Conservation (phyloP, 2,113 vertebrate species). For the Strix uralensis region DNA sequence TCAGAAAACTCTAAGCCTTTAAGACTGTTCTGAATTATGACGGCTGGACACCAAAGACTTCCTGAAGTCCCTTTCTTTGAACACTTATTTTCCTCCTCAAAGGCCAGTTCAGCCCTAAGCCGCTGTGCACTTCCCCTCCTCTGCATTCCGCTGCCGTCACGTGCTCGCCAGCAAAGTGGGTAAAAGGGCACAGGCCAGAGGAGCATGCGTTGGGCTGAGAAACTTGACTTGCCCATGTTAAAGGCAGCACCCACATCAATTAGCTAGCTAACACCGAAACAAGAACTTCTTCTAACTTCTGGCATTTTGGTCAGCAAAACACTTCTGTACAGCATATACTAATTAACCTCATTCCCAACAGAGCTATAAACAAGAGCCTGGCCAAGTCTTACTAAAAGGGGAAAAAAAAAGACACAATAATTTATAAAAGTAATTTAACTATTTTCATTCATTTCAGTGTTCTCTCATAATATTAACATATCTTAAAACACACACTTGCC, state of each 20-base stretch:
- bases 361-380: not conserved
- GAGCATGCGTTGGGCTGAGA: not conserved
- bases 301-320: not conserved
- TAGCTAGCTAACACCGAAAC: not conserved
- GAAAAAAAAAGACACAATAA: not conserved
- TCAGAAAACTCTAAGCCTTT: not conserved
- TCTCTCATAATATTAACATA: not conserved
- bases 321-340: not conserved
- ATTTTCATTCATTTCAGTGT: not conserved
- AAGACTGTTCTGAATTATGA: not conserved
- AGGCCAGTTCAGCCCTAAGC: not conserved
- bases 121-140: not conserved
- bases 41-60: not conserved
- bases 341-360: not conserved
- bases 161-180: conserved; percentile 18
- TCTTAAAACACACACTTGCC: not conserved
- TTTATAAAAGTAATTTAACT: not conserved
- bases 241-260: not conserved
- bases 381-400: not conserved
- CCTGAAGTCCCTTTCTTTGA: not conserved
- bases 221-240: not conserved
- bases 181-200: conserved; percentile 20
- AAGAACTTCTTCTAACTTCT: not conserved
- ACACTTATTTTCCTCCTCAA: not conserved
- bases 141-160: not conserved